A percentile compares a stretch with the other conserved stretches of the same genome.
These are phyloP conservation scores for Drosophila lacertosa DNA, from an alignment of 1,140 invertebrate species.

Conservation along the genomic window DNA sequence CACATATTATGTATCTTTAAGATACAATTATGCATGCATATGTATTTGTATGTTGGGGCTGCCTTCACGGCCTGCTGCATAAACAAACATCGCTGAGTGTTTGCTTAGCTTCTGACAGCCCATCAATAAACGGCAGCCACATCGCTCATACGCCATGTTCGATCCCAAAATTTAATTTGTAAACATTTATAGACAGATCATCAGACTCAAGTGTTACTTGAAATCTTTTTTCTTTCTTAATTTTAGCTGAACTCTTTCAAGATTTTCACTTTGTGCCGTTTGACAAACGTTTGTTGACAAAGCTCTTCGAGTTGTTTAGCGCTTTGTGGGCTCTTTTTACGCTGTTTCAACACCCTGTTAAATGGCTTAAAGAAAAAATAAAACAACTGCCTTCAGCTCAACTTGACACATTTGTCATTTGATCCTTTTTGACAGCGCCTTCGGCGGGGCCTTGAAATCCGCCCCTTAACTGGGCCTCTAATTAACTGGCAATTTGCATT, in stretches of 20 bases:
- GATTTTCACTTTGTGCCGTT: constrained; percentile 10
- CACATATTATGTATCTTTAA: constrained; percentile 53
- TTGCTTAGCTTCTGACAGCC: constrained; percentile 59
- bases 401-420: constrained; percentile 58
- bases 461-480: constrained; percentile 29
- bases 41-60: constrained; percentile 23
- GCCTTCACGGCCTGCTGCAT: constrained; percentile 35
- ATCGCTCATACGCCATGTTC: constrained; percentile 46
- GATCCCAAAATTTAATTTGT: constrained; percentile 20
- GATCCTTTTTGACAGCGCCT: constrained; percentile 43
- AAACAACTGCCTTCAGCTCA: constrained; percentile 15
- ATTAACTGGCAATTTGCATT: constrained; percentile 71
- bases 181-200: constrained; percentile 33
- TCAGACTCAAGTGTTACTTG: constrained; percentile 1
- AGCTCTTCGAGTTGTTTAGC: constrained; percentile 40
- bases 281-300: constrained; percentile 34
- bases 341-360: constrained; percentile 7
- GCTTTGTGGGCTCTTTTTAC: constrained; percentile 1
- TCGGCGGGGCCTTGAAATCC: neutral
- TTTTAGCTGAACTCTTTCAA: constrained; percentile 12
- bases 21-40: constrained; percentile 43
- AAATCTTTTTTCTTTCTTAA: constrained; percentile 11
- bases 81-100: constrained; percentile 43
- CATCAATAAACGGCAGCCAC: constrained; percentile 54
- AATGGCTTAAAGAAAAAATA: constrained; percentile 21